phyloP scores from a whole-genome alignment of 2,797 vertebrate genomes.

The Peromyscus attwateri region DNA sequence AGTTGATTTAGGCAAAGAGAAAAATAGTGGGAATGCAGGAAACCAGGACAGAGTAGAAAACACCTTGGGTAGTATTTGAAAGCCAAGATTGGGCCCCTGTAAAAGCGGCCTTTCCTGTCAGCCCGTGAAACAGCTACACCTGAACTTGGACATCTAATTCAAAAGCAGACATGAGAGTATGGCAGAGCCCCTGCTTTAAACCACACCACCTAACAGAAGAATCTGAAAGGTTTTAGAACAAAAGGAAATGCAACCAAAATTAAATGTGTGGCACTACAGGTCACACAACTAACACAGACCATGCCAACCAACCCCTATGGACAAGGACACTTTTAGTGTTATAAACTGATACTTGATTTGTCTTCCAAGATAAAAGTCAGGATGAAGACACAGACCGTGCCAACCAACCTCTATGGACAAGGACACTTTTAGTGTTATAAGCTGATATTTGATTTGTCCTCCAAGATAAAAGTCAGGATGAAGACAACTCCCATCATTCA shows the following conservation, averaged over 20 bases:
- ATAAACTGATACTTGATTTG: too few relatives aligned
- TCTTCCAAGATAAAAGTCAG: neutral
- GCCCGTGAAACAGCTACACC: neutral
- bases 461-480: neutral
- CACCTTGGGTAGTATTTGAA: neutral
- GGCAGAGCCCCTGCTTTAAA: neutral
- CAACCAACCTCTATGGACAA: neutral
- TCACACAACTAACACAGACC: neutral
- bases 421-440: too few relatives aligned
- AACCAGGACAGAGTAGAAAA: neutral
- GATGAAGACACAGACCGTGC: neutral
- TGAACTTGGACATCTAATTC: neutral
- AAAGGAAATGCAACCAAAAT: neutral
- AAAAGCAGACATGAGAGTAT: neutral
- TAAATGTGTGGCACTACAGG: neutral
- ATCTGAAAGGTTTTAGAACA: neutral
- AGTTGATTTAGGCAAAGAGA: constrained; percentile 13
- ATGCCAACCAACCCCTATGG: neutral
- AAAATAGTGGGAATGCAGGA: neutral
- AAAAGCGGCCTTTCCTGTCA: neutral
- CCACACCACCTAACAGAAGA: neutral
- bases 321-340: neutral
- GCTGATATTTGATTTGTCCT: neutral
- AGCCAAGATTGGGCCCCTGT: neutral
- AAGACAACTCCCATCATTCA: neutral